A percentile compares a stretch with the other conserved stretches of the same genome.
These are phyloP conservation scores for Euschistus heros DNA, from an alignment of 1,140 invertebrate genomes.

Conservation along the genomic window DNA sequence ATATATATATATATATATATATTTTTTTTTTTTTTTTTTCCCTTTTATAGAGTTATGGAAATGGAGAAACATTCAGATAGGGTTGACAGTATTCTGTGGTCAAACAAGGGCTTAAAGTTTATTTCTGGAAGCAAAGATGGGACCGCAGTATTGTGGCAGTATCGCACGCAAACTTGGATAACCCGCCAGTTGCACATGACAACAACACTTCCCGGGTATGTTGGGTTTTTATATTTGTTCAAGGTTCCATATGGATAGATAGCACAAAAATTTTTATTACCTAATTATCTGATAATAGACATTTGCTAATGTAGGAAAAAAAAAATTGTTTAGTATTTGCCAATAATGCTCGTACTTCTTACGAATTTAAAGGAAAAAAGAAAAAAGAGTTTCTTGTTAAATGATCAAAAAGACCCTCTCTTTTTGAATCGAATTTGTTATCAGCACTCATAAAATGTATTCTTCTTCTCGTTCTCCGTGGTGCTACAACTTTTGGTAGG, in stretches of 20 bases:
- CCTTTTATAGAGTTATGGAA: slow-evolving; percentile 55
- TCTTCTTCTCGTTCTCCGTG: too few relatives aligned
- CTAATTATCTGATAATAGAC: not conserved
- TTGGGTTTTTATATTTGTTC: not conserved
- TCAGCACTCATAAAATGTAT: too few relatives aligned
- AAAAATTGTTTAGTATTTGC: too few relatives aligned
- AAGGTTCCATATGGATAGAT: not conserved
- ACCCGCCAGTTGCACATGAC: slow-evolving; percentile 64
- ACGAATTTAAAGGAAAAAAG: too few relatives aligned
- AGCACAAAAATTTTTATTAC: not conserved
- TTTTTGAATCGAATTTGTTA: too few relatives aligned
- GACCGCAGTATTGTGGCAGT: slow-evolving; percentile 86
- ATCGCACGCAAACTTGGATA: slow-evolving; percentile 81
- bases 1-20: not conserved
- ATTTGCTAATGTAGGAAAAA: too few relatives aligned
- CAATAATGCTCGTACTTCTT: too few relatives aligned
- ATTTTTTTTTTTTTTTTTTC: slow-evolving; percentile 1
- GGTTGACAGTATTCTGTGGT: slow-evolving; percentile 94
- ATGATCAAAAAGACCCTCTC: too few relatives aligned
- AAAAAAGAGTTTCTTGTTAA: too few relatives aligned
- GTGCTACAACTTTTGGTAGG: too few relatives aligned
- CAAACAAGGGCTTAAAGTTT: slow-evolving; percentile 71
- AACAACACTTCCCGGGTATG: slow-evolving; percentile 51
- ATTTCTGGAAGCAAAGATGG: slow-evolving; percentile 96
- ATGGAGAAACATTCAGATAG: slow-evolving; percentile 82